Base-by-base conservation (phyloP, 2,888 invertebrate species). In the Leucoma salicis region DNA sequence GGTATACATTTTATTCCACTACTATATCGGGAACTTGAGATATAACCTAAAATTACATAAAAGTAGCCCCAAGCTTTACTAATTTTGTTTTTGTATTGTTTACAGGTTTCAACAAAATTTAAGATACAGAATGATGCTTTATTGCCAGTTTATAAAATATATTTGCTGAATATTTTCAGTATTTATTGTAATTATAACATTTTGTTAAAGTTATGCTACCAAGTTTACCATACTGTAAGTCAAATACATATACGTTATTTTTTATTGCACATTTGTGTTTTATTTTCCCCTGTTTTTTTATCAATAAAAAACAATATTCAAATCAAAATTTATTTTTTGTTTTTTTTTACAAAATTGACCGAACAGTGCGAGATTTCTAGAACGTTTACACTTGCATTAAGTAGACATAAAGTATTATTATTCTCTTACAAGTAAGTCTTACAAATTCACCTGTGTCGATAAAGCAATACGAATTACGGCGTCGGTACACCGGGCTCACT, bases 341-440 rank as follows among this genome's bases (percentile, higher is more conserved):
- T 14, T 87, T 87, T 82, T 82, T 85, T 86, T 86, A 87, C 85
- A 89, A 89, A 89, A 88, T 89, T 89, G 89, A 89, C 89, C 89
- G 89, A 89, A 89, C 88, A 89, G 89, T 89, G 89, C 89, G 89
- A 89, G 88, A 89, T 89, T 89, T 88, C 88, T 88, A 89, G 83
- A 85, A 88, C 82, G 89, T 89, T 88, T 88, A 88, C 87, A 88
- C 84, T 89, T 88, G 89, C 87, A 85, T 87, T 89, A 89, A 88
- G 89, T 89, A 89, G 89, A 88, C 86, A 88, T 86, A 86, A 81
- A 85, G 82, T 82, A 87, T 80, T 76, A 81, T 85, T 81, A 85
- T 83, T 79, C 77, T 76, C 88, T 89, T 88, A 88, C 80, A 86
- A 78, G 82, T 89, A 85, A 87, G 82, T 88, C 87, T 85, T 86